Evolutionary conservation across 37 sponge, comb jelly and placozoan genomes (phyloP).

Genomic region (Halichondria panicea): DNA sequence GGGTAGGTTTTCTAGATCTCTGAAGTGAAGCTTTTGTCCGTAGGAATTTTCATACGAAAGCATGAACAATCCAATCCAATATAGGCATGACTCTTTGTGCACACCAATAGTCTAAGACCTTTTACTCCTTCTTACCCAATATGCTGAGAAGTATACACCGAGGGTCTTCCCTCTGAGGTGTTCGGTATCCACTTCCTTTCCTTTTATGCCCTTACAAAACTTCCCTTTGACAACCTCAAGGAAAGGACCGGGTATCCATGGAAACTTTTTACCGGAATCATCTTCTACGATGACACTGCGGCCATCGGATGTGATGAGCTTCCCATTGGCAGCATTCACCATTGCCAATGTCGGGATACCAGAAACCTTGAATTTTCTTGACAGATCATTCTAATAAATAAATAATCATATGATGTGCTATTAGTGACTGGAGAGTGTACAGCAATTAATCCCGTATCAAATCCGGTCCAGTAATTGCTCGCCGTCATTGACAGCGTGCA

Average conservation of each 20-base stretch:
- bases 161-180: constrained; percentile 66
- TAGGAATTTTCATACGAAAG: no score
- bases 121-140: constrained; percentile 91
- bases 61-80: no score
- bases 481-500: no score
- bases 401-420: no score
- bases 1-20: no score
- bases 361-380: constrained; percentile 73
- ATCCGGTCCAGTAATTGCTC: no score
- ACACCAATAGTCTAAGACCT: no score
- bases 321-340: constrained; percentile 62
- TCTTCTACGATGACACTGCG: constrained; percentile 78
- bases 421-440: no score
- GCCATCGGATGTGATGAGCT: constrained; percentile 74
- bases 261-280: constrained; percentile 73
- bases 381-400: constrained; percentile 65
- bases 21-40: no score
- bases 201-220: neutral
- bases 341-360: constrained; percentile 91
- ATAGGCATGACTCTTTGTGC: no score
- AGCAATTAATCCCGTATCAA: no score
- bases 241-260: constrained; percentile 76
- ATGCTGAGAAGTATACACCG: constrained; percentile 93
- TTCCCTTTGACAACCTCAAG: constrained; percentile 38
- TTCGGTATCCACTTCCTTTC: constrained; percentile 6